Evolutionary conservation across 2,113 vertebrate genomes (phyloP).

Genomic region (Gobiocypris rarus): DNA sequence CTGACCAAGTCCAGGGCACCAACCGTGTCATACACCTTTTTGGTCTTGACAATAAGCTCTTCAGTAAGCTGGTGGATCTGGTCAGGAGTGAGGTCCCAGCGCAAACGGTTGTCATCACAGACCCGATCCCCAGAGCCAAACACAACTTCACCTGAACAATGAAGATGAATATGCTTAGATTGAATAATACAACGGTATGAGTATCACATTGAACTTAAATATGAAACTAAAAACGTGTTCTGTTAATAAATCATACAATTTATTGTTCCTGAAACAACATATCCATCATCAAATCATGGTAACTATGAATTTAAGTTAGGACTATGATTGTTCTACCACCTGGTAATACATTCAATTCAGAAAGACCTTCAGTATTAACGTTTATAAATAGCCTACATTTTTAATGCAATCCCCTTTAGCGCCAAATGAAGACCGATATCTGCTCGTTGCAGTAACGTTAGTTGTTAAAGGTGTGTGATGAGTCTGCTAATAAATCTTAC

Average conservation of each 20-base stretch:
- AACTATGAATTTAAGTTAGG: neutral
- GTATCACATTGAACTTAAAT: neutral
- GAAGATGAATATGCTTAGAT: neutral
- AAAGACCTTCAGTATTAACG: no score
- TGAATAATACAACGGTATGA: neutral
- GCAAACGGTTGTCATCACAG: slow-evolving; percentile 74
- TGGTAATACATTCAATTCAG: neutral
- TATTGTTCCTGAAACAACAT: neutral
- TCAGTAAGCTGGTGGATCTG: slow-evolving; percentile 78
- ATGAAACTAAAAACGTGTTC: neutral
- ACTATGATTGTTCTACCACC: neutral
- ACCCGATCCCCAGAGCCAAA: slow-evolving; percentile 64
- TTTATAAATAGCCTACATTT: no score
- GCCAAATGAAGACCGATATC: neutral
- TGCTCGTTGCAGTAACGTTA: neutral
- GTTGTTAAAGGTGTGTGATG: neutral
- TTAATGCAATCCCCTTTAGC: neutral
- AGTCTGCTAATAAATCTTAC: neutral
- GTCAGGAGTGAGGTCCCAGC: slow-evolving; percentile 87
- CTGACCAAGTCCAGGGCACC: slow-evolving; percentile 75
- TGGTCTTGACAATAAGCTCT: slow-evolving; percentile 84
- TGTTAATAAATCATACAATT: neutral
- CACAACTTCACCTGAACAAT: slow-evolving; percentile 74
- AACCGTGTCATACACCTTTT: slow-evolving; percentile 88
- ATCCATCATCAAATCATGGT: neutral